Conservation (phyloP, 2,113 vertebrate species). For the Microtus richardsoni region DNA sequence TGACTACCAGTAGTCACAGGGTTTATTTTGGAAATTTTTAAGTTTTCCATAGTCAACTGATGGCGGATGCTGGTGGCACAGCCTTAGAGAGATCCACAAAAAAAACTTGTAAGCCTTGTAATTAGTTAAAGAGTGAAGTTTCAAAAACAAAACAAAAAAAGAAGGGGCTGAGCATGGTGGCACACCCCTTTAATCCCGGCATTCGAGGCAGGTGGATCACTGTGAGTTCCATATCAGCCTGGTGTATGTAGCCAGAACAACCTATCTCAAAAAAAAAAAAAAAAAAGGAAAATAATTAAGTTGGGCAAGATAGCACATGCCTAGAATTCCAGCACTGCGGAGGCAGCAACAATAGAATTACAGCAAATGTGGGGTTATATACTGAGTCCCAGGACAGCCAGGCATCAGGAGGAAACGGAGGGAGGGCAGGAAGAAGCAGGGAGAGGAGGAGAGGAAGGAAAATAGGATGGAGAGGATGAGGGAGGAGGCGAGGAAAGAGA, state of each 20-base stretch:
- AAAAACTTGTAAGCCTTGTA: neutral
- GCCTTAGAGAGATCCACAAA: neutral
- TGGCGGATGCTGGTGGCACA: neutral
- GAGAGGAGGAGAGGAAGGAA: neutral
- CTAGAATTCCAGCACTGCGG: neutral
- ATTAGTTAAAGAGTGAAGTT: neutral
- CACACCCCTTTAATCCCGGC: neutral
- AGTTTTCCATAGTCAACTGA: neutral
- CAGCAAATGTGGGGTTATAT: neutral
- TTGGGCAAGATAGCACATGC: neutral
- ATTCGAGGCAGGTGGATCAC: neutral
- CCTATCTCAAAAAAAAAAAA: neutral
- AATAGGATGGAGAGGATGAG: neutral
- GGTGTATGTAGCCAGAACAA: neutral
- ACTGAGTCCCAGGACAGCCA: neutral
- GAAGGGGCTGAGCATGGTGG: neutral
- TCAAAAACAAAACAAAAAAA: neutral
- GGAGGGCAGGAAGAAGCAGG: neutral
- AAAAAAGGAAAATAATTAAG: neutral
- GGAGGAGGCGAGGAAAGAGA: too few species aligned
- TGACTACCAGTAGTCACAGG: neutral
- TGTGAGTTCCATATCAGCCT: neutral
- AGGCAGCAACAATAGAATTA: neutral
- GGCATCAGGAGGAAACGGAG: neutral
- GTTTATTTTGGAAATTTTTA: neutral